These are phyloP conservation scores for Pseudomyrmex concolor DNA, from an alignment of 1,140 invertebrate species.

Conservation along the genomic window DNA sequence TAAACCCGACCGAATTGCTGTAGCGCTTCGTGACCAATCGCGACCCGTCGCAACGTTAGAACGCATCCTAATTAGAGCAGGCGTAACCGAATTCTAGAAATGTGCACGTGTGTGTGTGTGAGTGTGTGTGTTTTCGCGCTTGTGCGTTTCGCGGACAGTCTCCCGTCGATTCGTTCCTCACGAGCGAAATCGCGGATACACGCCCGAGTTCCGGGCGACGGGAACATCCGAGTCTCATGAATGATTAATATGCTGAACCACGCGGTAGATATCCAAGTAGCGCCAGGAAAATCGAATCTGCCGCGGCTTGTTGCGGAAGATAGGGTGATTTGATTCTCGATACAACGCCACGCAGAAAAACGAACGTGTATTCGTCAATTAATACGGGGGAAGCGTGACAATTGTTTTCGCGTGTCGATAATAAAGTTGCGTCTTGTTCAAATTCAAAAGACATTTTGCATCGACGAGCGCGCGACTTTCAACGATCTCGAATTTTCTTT, in stretches of 20 bases:
- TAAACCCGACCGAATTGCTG: constrained; percentile 38
- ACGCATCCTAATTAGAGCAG: constrained; percentile 27
- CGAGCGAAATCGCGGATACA: neutral
- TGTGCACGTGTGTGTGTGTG: neutral
- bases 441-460: too few species aligned
- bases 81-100: constrained; percentile 8
- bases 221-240: constrained; percentile 30
- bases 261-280: too few species aligned
- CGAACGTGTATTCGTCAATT: neutral
- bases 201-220: neutral
- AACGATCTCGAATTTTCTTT: too few species aligned
- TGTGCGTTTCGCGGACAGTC: neutral
- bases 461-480: too few species aligned
- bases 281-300: neutral
- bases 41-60: constrained; percentile 11
- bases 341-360: neutral
- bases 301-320: neutral
- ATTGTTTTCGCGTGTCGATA: neutral
- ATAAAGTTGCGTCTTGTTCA: too few species aligned
- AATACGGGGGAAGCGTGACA: too few species aligned
- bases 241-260: constrained; percentile 23
- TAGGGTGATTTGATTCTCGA: neutral
- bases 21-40: constrained; percentile 7
- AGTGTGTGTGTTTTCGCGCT: neutral
- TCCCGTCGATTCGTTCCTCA: constrained; percentile 16